Base-by-base conservation (phyloP, 1,140 invertebrate species). In the Drosophila nigromelanica region DNA sequence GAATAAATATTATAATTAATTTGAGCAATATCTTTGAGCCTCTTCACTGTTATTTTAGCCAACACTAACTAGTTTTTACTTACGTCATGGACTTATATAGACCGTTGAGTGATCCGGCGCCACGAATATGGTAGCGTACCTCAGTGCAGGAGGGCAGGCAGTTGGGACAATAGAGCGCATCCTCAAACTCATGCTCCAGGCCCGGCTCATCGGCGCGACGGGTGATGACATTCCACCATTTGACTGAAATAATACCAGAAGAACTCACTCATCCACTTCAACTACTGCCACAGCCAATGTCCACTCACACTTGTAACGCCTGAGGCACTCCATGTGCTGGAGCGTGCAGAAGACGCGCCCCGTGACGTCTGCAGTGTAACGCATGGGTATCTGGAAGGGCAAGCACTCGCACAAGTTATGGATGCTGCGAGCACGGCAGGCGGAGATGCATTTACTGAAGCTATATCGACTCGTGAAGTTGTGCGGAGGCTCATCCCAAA, bases 371-470 rank as follows among this genome's bases (percentile, higher is more conserved):
- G 90, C 76, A 27, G 78, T 73, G 2, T 68, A 78, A 59, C 92
- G 80, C 58, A 92, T 89, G 2, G 93, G 93, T 80, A 93, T 91
- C 59, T 92, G 92, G 60, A 94, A 94, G 0, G 93, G 93, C 2
- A 93, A 91, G 50, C 94, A 94, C 24, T 93, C 93, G 63, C 94
- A 94, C 7, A 93, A 83, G 0, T 85, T 82, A 6, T 92, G 75
- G 6, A 94, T 89, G 72, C 93, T 94, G 10, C 92, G 80, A 68
- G 94, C 92, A 15, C 93, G 91, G 71, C 94, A 94, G 51, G 92
- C 93, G 1, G 94, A 91, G 73, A 94, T 92, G 66, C 94, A 94
- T 67, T 93, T 94, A 70, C 93, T 91, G 60, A 80, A 83, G 39
- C 70, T 90, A 52, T 91, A 91, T 33, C 54, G 55, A 5, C 40